These are phyloP conservation scores for Ascaphus truei DNA, from an alignment of 2,113 vertebrate species.

Conservation along the genomic window DNA sequence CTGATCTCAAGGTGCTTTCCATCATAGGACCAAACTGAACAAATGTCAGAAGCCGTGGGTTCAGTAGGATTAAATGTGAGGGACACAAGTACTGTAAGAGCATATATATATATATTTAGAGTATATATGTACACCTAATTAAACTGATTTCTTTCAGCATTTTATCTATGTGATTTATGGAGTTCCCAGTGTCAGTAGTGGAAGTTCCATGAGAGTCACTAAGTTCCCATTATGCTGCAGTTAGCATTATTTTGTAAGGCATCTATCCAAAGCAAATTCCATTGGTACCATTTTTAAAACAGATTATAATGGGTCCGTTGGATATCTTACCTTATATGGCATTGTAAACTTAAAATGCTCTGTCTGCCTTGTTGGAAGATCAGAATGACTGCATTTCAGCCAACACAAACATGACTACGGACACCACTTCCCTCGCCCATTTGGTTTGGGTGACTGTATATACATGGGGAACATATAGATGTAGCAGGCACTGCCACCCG, in stretches of 20 bases:
- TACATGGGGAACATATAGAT: too few relatives aligned
- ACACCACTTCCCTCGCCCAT: not conserved
- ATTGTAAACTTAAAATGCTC: not conserved
- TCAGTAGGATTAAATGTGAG: too few relatives aligned
- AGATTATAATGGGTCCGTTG: slow-evolving; percentile 1
- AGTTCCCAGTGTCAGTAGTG: slow-evolving; percentile 15
- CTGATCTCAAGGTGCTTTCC: too few relatives aligned
- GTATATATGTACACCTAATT: too few relatives aligned
- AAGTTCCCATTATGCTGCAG: not conserved
- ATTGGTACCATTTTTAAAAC: slow-evolving; percentile 23
- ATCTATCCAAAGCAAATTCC: slow-evolving; percentile 32
- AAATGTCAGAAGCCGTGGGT: too few relatives aligned
- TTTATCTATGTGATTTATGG: slow-evolving; percentile 1
- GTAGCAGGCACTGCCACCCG: too few relatives aligned
- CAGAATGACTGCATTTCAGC: not conserved
- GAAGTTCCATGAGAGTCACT: slow-evolving; percentile 8
- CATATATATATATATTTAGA: too few relatives aligned
- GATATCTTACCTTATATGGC: slow-evolving; percentile 28
- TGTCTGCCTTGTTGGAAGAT: not conserved
- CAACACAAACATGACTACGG: slow-evolving; percentile 1
- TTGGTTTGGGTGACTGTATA: not conserved
- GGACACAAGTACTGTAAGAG: too few relatives aligned
- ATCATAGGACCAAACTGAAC: too few relatives aligned
- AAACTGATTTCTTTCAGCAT: too few relatives aligned
- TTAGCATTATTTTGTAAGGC: slow-evolving; percentile 3